Evolutionary conservation across 64 coral and sea anemone genomes (phyloP).

Genomic region (Dendrophyllia cribrosa): DNA sequence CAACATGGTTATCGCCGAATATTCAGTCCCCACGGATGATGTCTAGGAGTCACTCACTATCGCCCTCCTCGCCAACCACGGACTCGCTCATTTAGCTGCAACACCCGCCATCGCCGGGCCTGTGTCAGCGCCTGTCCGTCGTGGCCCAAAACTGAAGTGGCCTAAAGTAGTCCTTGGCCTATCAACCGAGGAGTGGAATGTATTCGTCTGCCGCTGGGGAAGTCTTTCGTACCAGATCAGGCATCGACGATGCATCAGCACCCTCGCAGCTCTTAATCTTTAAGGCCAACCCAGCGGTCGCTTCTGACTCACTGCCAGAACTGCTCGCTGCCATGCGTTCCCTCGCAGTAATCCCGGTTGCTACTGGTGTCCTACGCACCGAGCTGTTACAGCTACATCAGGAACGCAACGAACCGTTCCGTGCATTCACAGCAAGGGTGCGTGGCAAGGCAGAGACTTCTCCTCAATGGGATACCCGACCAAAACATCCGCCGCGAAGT

Average conservation of each 20-base stretch:
- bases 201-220: constrained; percentile 73
- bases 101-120: neutral
- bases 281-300: constrained; percentile 42
- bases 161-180: constrained; percentile 40
- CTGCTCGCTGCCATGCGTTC: constrained; percentile 71
- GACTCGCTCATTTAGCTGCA: constrained; percentile 19
- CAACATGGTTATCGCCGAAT: constrained; percentile 58
- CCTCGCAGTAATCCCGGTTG: constrained; percentile 73
- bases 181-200: constrained; percentile 55
- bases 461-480: constrained; percentile 60
- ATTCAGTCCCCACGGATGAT: constrained; percentile 16
- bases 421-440: constrained; percentile 62
- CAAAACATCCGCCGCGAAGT: constrained; percentile 62
- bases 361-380: constrained; percentile 51
- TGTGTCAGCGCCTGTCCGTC: neutral
- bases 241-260: constrained; percentile 47
- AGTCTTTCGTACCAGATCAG: constrained; percentile 62
- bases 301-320: constrained; percentile 25
- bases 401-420: constrained; percentile 65
- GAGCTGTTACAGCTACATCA: constrained; percentile 69
- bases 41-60: constrained; percentile 41
- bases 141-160: constrained; percentile 46
- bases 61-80: constrained; percentile 62
- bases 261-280: constrained; percentile 66
- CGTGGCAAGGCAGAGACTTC: constrained; percentile 71